phyloP scores from a whole-genome alignment of 2,797 vertebrate genomes.

The Etheostoma perlongum region DNA sequence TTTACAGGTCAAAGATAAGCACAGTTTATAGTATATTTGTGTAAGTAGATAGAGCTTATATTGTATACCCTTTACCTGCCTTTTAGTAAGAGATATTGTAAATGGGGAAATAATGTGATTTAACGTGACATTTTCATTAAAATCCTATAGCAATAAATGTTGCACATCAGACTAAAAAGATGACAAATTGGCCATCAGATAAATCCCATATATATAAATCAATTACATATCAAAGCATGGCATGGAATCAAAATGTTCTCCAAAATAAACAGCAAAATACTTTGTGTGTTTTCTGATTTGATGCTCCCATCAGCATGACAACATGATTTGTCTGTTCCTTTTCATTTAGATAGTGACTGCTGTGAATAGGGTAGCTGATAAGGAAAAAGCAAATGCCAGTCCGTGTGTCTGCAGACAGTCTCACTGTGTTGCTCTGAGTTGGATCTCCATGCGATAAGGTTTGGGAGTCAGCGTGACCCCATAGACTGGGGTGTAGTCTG shows the following conservation, averaged over 20 bases:
- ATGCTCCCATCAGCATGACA: too few relatives aligned
- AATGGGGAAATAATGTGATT: constrained; percentile 12
- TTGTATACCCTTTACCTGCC: constrained; percentile 28
- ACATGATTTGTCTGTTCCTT: too few relatives aligned
- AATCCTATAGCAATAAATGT: neutral
- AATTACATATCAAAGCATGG: neutral
- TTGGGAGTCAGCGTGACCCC: too few relatives aligned
- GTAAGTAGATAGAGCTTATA: constrained; percentile 41
- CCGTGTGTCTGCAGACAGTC: too few relatives aligned
- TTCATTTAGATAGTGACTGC: too few relatives aligned
- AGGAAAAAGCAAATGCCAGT: too few relatives aligned
- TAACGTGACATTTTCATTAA: constrained; percentile 7
- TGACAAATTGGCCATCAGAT: neutral
- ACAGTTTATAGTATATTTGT: constrained; percentile 63
- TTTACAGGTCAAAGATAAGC: constrained; percentile 59
- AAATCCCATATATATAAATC: neutral
- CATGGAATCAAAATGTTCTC: too few relatives aligned
- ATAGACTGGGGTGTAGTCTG: too few relatives aligned
- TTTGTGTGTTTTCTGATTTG: too few relatives aligned
- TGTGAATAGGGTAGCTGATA: too few relatives aligned
- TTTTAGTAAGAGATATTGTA: constrained; percentile 32
- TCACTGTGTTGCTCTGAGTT: neutral
- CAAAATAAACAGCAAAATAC: too few relatives aligned
- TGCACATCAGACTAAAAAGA: neutral
- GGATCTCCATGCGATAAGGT: too few relatives aligned